Percentiles rank a stretch among this genome's conserved stretches.
phyloP scores from a whole-genome alignment of 1,140 invertebrate species.

The Apocrypta bakeri region DNA sequence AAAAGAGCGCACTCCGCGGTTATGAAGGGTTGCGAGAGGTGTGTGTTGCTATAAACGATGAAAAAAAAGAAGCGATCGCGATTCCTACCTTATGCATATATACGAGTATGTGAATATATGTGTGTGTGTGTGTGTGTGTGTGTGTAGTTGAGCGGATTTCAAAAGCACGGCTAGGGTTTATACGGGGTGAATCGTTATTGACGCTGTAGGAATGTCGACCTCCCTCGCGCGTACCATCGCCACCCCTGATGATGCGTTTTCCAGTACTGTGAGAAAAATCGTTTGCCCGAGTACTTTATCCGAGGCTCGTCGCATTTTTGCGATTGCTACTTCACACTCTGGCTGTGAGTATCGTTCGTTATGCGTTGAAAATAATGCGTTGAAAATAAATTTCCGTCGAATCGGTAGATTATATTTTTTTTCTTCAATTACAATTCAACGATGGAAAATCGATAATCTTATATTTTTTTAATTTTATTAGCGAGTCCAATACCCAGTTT shows the following conservation, averaged over 20 bases:
- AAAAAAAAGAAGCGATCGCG: neutral
- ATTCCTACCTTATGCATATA: neutral
- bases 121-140: too few species aligned
- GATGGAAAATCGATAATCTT: too few species aligned
- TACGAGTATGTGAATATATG: too few species aligned
- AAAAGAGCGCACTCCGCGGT: slow-evolving; percentile 20
- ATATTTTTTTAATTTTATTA: too few species aligned
- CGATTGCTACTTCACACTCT: neutral
- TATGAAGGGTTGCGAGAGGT: neutral
- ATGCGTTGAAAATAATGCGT: too few species aligned
- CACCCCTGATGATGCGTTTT: neutral
- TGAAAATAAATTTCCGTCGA: too few species aligned
- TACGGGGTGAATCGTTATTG: neutral
- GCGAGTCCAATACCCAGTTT: neutral
- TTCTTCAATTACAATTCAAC: too few species aligned
- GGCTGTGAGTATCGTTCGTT: too few species aligned
- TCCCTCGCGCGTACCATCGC: too few species aligned
- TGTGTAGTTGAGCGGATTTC: neutral
- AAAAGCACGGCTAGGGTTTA: neutral
- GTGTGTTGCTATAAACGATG: neutral
- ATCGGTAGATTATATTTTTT: too few species aligned
- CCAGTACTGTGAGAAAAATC: neutral
- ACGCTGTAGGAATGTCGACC: neutral
- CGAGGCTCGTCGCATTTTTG: neutral
- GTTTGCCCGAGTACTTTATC: too few species aligned